A percentile compares a stretch with the other conserved stretches of the same genome.
phyloP scores from a whole-genome alignment of 1,140 invertebrate genomes.

The Tyrophagus putrescentiae region DNA sequence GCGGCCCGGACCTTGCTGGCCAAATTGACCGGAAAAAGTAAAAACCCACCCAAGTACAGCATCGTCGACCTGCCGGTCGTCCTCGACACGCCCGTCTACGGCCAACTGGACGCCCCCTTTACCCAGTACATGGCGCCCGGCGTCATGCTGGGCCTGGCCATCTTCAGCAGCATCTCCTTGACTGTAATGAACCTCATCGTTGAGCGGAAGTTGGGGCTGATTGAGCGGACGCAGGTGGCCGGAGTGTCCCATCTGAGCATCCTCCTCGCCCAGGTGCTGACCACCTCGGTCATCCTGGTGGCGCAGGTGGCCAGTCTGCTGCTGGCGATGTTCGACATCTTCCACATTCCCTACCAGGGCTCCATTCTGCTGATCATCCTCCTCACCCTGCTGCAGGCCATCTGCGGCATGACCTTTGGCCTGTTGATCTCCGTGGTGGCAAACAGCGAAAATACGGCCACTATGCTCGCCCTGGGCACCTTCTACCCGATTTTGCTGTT shows the following conservation, averaged over 20 bases:
- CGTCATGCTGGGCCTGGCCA: conserved; percentile 81
- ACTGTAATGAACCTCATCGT: conserved; percentile 80
- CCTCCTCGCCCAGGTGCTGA: conserved; percentile 74
- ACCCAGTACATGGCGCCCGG: conserved; percentile 89
- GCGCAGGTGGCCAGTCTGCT: conserved; percentile 74
- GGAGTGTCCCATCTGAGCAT: conserved; percentile 77
- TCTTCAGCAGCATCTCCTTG: conserved; percentile 83
- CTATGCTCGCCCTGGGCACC: conserved; percentile 74
- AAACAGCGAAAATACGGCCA: conserved; percentile 53
- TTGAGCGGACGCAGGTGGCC: conserved; percentile 74
- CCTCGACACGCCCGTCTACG: conserved; percentile 67
- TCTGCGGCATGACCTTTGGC: conserved; percentile 81
- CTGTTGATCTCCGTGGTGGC: conserved; percentile 16
- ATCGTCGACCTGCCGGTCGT: conserved; percentile 33
- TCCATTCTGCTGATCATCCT: conserved; percentile 54
- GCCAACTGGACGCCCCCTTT: conserved; percentile 67
- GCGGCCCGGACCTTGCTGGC: conserved; percentile 25
- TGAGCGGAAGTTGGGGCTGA: conserved; percentile 70
- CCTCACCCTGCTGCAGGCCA: conserved; percentile 55
- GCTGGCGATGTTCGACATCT: conserved; percentile 64
- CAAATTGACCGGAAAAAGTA: too few relatives aligned
- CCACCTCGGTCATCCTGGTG: conserved; percentile 86
- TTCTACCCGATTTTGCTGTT: conserved; percentile 79
- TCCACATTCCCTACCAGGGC: conserved; percentile 62
- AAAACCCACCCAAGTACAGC: too few relatives aligned